Percentiles rank a stretch among this genome's conserved stretches.
phyloP scores from a whole-genome alignment of 2,888 invertebrate species.

The Cyrtodaria siliqua region DNA sequence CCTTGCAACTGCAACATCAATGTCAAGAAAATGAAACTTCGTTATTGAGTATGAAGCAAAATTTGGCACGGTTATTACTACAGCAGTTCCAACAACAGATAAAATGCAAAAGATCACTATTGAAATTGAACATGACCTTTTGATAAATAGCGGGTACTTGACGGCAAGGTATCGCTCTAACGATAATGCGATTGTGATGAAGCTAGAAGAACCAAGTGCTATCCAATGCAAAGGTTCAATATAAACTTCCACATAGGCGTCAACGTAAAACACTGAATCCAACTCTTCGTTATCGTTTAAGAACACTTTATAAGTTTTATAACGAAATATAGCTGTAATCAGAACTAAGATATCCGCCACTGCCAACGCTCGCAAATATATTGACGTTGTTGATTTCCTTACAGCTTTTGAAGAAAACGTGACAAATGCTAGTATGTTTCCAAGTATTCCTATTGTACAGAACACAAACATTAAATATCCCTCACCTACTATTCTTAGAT shows the following conservation, averaged over 20 bases:
- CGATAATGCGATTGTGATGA: slow-evolving; percentile 67
- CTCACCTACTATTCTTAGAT: slow-evolving; percentile 41
- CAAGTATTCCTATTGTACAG: slow-evolving; percentile 65
- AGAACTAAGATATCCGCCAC: slow-evolving; percentile 71
- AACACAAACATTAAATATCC: slow-evolving; percentile 67
- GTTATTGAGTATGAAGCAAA: slow-evolving; percentile 58
- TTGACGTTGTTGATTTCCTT: slow-evolving; percentile 65
- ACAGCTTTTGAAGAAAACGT: slow-evolving; percentile 69
- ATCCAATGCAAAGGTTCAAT: slow-evolving; percentile 71
- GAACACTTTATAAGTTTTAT: slow-evolving; percentile 69
- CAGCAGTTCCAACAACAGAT: slow-evolving; percentile 24
- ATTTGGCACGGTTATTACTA: slow-evolving; percentile 60
- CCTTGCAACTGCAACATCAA: slow-evolving; percentile 41
- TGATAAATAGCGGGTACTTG: slow-evolving; percentile 61
- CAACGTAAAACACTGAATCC: slow-evolving; percentile 58
- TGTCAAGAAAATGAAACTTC: slow-evolving; percentile 38
- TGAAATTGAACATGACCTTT: slow-evolving; percentile 45
- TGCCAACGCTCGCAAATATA: slow-evolving; percentile 71
- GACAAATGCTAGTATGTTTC: slow-evolving; percentile 68
- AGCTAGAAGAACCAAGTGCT: slow-evolving; percentile 67
- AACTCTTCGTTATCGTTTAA: slow-evolving; percentile 56
- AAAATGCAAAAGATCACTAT: slow-evolving; percentile 47
- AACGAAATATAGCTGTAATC: slow-evolving; percentile 71
- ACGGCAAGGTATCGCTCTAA: slow-evolving; percentile 70
- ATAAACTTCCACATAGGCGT: slow-evolving; percentile 68